Conservation (phyloP, 2,888 invertebrate genomes). For the Steromphala cineraria region DNA sequence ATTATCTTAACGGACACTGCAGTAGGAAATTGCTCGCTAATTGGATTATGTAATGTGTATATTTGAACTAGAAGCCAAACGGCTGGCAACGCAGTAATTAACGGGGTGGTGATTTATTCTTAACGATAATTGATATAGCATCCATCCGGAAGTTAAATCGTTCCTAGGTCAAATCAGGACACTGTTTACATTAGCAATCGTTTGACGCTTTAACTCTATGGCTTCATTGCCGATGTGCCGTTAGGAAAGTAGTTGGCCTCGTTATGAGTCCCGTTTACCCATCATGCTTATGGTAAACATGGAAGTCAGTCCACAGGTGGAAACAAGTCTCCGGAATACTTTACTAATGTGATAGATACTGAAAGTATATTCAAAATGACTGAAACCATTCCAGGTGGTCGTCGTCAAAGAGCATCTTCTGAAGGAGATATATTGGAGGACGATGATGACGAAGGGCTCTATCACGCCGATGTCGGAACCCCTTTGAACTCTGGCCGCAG, state of each 20-base stretch:
- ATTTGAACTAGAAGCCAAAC: too few relatives aligned
- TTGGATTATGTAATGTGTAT: too few relatives aligned
- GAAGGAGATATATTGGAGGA: slow-evolving; percentile 61
- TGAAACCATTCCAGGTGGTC: slow-evolving; percentile 53
- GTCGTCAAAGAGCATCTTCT: slow-evolving; percentile 56
- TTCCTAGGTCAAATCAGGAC: too few relatives aligned
- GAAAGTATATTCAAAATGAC: slow-evolving; percentile 29
- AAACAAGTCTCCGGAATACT: slow-evolving; percentile 3
- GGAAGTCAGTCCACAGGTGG: slow-evolving; percentile 33
- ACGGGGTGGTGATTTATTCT: too few relatives aligned
- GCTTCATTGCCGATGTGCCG: neutral
- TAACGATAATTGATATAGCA: too few relatives aligned
- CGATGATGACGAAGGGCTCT: slow-evolving; percentile 41
- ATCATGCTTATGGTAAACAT: slow-evolving; percentile 32
- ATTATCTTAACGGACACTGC: too few relatives aligned
- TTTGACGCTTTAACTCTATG: neutral
- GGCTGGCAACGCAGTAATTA: too few relatives aligned
- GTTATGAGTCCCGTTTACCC: slow-evolving; percentile 30
- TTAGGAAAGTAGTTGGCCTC: slow-evolving; percentile 26
- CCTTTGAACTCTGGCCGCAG: slow-evolving; percentile 33
- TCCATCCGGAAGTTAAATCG: too few relatives aligned
- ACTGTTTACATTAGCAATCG: too few relatives aligned
- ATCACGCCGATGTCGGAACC: slow-evolving; percentile 27
- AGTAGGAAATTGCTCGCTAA: too few relatives aligned
- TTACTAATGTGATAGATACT: slow-evolving; percentile 5